A percentile compares a stretch with the other conserved stretches of the same genome.
Evolutionary conservation across 2,888 invertebrate genomes (phyloP).

Genomic region (Drosophila subsilvestris): DNA sequence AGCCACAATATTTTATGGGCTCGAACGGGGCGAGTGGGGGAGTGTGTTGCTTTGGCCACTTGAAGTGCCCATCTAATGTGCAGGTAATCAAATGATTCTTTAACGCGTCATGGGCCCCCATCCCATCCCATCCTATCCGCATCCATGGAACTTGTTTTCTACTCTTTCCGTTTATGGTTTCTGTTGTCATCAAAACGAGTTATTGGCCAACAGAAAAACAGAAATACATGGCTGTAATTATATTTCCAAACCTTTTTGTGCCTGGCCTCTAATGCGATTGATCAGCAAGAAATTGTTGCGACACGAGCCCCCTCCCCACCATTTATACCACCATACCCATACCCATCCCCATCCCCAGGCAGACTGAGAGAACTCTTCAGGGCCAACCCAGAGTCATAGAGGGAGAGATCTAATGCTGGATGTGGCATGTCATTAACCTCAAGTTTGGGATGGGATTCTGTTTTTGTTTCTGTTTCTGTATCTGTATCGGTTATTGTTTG

Average conservation of each 20-base stretch:
- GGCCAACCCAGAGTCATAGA: too few species aligned
- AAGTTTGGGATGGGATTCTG: too few species aligned
- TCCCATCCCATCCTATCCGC: not conserved
- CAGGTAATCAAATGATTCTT: conserved; percentile 20
- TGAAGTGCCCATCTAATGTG: not conserved
- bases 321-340: not conserved
- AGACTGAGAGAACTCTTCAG: too few species aligned
- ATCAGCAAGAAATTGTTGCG: conserved; percentile 37
- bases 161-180: conserved; percentile 13
- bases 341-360: not conserved
- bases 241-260: conserved; percentile 30
- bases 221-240: conserved; percentile 57
- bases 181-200: conserved; percentile 34
- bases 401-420: too few species aligned
- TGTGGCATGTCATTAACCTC: too few species aligned
- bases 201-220: conserved; percentile 58
- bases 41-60: too few species aligned
- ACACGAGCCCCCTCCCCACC: not conserved
- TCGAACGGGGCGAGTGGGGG: not conserved
- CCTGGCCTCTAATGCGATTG: conserved; percentile 25
- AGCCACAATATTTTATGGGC: not conserved
- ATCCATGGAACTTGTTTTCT: conserved; percentile 22
- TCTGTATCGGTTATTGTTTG: too few species aligned
- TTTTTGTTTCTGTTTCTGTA: too few species aligned
- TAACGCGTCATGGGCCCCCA: not conserved